Conservation (phyloP, 2,888 invertebrate genomes). For the Drosophila mercatorum region DNA sequence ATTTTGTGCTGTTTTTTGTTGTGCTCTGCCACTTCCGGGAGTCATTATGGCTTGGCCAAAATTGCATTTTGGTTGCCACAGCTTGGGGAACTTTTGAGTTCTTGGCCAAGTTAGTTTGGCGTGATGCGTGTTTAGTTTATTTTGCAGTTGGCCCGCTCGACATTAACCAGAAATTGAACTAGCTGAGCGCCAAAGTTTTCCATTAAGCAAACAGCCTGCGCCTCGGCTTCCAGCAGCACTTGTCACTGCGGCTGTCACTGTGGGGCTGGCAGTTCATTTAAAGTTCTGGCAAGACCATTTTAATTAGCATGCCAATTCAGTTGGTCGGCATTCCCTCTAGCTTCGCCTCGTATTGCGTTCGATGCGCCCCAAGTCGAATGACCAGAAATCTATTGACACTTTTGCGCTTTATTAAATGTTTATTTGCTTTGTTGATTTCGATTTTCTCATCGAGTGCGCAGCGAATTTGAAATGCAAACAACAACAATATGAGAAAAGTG, state of each 20-base stretch:
- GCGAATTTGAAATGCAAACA: slow-evolving; percentile 78
- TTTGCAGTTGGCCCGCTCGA: slow-evolving; percentile 41
- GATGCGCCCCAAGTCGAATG: slow-evolving; percentile 21
- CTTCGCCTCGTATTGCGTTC: accelerated
- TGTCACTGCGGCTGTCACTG: slow-evolving; percentile 56
- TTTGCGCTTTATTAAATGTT: slow-evolving; percentile 74
- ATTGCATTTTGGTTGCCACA: slow-evolving; percentile 43
- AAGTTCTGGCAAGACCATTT: slow-evolving; percentile 63
- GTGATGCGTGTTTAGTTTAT: slow-evolving; percentile 42
- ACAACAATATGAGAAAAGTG: slow-evolving; percentile 15
- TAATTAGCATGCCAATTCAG: slow-evolving; percentile 67
- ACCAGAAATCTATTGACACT: slow-evolving; percentile 74
- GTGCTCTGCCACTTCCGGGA: slow-evolving; percentile 62
- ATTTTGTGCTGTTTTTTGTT: slow-evolving; percentile 46
- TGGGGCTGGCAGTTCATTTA: slow-evolving; percentile 72
- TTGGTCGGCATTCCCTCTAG: not conserved
- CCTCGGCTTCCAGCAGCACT: slow-evolving; percentile 8
- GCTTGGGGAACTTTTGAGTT: slow-evolving; percentile 52
- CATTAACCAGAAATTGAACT: slow-evolving; percentile 61
- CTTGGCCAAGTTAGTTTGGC: slow-evolving; percentile 44
- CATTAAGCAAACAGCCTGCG: slow-evolving; percentile 43
- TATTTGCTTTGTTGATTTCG: slow-evolving; percentile 79
- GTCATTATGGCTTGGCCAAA: slow-evolving; percentile 60
- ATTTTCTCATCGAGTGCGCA: slow-evolving; percentile 71
- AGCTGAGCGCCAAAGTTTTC: slow-evolving; percentile 59